Conservation (phyloP, 2,113 vertebrate genomes). For the Crotalus tigris region DNA sequence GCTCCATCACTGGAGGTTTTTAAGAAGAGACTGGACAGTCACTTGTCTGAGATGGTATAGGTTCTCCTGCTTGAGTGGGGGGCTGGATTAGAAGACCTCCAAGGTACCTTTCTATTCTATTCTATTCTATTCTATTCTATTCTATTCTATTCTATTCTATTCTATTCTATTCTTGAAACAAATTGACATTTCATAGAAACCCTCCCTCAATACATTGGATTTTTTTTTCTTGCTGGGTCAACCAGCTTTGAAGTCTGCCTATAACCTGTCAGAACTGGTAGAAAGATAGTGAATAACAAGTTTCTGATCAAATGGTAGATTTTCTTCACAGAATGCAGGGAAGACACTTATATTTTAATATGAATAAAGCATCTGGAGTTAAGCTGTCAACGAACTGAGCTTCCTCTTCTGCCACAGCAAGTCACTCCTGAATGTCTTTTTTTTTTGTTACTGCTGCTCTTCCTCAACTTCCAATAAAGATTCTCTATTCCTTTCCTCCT, state of each 20-base stretch:
- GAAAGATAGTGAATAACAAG: not conserved
- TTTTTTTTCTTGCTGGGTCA: not conserved
- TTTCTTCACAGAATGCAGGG: constrained; percentile 31
- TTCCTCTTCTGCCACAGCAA: constrained; percentile 56
- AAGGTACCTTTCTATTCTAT: no score
- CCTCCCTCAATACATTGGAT: not conserved
- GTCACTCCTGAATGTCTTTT: constrained; percentile 61
- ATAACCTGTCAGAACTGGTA: rapidly evolving
- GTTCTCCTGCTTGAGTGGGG: no score
- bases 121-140: no score
- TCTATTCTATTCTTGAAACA: not conserved
- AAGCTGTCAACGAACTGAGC: constrained; percentile 56
- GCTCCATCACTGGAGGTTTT: no score
- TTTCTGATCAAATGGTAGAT: not conserved
- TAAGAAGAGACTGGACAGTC: no score
- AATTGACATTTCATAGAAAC: not conserved
- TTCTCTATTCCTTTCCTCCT: constrained; percentile 24
- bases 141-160: no score
- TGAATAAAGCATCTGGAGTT: constrained; percentile 59
- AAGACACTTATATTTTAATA: constrained; percentile 57
- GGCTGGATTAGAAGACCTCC: no score
- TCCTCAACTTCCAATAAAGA: constrained; percentile 49
- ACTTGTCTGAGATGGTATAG: no score
- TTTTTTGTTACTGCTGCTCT: constrained; percentile 45
- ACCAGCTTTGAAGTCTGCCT: not conserved